phyloP scores from a whole-genome alignment of 2,888 invertebrate species.

The Tupiocoris notatus region DNA sequence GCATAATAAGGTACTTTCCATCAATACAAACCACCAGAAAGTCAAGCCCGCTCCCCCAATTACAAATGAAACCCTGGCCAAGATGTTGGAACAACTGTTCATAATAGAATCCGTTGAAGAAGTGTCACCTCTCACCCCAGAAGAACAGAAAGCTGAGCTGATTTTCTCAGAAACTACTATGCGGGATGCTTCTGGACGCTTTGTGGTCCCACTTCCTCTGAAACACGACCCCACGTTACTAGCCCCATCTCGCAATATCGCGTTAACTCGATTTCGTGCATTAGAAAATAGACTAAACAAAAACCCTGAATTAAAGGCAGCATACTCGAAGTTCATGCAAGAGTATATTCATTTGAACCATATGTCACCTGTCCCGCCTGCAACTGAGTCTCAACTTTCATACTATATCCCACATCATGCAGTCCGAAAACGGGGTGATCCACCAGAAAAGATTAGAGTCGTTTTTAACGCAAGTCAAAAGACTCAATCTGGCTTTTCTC shows the following conservation, averaged over 20 bases:
- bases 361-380: background rate
- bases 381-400: background rate
- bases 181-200: background rate
- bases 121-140: background rate
- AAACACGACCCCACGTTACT: background rate
- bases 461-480: conserved; percentile 27
- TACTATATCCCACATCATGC: conserved; percentile 24
- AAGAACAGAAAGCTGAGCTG: background rate
- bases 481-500: conserved; percentile 18
- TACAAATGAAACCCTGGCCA: too few species aligned
- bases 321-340: conserved; percentile 1
- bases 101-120: background rate
- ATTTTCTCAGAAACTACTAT: background rate
- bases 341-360: background rate
- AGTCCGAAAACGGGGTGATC: background rate
- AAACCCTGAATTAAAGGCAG: background rate
- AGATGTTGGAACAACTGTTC: background rate
- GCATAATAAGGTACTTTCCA: too few species aligned
- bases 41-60: too few species aligned
- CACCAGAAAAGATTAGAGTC: conserved; percentile 16
- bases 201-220: conserved; percentile 9
- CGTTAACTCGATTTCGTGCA: background rate
- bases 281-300: background rate
- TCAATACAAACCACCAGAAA: too few species aligned
- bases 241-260: conserved; percentile 10